Percentiles rank a stretch among this genome's conserved stretches.
Conservation (phyloP, 1,140 invertebrate genomes). For the Varroa destructor region DNA sequence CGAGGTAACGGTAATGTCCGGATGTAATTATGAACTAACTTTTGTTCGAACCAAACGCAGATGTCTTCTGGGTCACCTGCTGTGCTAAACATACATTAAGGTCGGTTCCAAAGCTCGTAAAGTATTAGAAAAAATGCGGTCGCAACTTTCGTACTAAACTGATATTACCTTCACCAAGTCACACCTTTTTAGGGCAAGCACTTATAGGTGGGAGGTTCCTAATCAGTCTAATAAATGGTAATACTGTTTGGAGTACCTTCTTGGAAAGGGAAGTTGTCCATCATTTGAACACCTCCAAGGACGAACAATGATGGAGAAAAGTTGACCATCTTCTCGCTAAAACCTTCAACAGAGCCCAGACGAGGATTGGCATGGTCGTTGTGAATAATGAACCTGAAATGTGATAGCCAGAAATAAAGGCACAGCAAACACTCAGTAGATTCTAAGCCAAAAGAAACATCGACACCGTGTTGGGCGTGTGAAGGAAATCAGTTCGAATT, state of each 20-base stretch:
- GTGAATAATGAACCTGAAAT: slow-evolving; percentile 61
- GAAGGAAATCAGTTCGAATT: slow-evolving; percentile 18
- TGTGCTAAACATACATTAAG: too few relatives aligned
- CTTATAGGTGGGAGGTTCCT: too few relatives aligned
- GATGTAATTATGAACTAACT: too few relatives aligned
- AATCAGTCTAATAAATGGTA: too few relatives aligned
- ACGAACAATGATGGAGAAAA: slow-evolving; percentile 60
- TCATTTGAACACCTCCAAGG: slow-evolving; percentile 71
- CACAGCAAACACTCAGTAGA: slow-evolving; percentile 1
- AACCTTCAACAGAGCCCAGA: slow-evolving; percentile 56
- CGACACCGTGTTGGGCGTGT: neutral
- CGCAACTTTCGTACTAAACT: too few relatives aligned
- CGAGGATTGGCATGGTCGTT: slow-evolving; percentile 67
- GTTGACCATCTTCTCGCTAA: slow-evolving; percentile 49
- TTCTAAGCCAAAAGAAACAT: slow-evolving; percentile 20
- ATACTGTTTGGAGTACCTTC: neutral
- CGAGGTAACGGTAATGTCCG: too few relatives aligned
- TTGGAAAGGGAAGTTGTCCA: slow-evolving; percentile 70
- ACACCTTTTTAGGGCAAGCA: too few relatives aligned
- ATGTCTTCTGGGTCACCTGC: too few relatives aligned
- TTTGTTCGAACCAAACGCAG: too few relatives aligned
- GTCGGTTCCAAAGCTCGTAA: too few relatives aligned
- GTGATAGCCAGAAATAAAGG: slow-evolving; percentile 28
- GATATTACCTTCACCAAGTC: too few relatives aligned
- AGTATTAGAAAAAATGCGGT: too few relatives aligned